phyloP scores from a whole-genome alignment of 2,888 invertebrate genomes.

The Nephrotoma flavescens region DNA sequence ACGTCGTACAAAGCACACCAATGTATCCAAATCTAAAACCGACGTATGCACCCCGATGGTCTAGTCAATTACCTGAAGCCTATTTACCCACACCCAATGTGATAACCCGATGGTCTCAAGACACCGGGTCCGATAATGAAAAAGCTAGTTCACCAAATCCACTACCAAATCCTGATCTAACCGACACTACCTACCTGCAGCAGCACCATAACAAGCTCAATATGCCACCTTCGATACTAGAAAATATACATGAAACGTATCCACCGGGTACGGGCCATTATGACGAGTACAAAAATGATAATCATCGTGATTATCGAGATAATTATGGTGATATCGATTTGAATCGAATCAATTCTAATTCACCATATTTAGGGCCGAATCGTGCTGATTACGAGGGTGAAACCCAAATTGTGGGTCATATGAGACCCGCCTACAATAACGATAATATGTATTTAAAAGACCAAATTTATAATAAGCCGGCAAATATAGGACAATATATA shows the following conservation, averaged over 20 bases:
- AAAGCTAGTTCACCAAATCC: constrained; percentile 52
- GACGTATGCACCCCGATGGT: constrained; percentile 50
- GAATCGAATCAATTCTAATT: constrained; percentile 12
- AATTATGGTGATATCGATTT: constrained; percentile 24
- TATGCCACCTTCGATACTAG: constrained; percentile 39
- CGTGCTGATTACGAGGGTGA: constrained; percentile 24
- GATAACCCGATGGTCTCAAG: constrained; percentile 59
- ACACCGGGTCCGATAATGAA: constrained; percentile 64
- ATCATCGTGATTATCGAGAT: constrained; percentile 27
- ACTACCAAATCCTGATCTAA: constrained; percentile 62
- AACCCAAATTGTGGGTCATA: constrained; percentile 29
- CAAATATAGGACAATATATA: constrained; percentile 21
- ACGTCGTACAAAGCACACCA: constrained; percentile 49
- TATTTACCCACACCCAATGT: constrained; percentile 38
- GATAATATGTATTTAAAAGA: constrained; percentile 28
- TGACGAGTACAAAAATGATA: constrained; percentile 24
- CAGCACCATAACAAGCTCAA: constrained; percentile 35
- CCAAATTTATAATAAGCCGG: constrained; percentile 29
- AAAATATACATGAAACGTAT: constrained; percentile 44
- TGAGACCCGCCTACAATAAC: constrained; percentile 24
- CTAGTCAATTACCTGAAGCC: constrained; percentile 49
- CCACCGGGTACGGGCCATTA: constrained; percentile 18
- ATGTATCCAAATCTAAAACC: constrained; percentile 53
- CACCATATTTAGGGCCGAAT: not conserved
- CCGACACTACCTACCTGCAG: constrained; percentile 43